Percentiles rank a stretch among this genome's conserved stretches.
These are phyloP conservation scores for Hartigia nigra DNA, from an alignment of 2,888 invertebrate genomes.

Conservation along the genomic window DNA sequence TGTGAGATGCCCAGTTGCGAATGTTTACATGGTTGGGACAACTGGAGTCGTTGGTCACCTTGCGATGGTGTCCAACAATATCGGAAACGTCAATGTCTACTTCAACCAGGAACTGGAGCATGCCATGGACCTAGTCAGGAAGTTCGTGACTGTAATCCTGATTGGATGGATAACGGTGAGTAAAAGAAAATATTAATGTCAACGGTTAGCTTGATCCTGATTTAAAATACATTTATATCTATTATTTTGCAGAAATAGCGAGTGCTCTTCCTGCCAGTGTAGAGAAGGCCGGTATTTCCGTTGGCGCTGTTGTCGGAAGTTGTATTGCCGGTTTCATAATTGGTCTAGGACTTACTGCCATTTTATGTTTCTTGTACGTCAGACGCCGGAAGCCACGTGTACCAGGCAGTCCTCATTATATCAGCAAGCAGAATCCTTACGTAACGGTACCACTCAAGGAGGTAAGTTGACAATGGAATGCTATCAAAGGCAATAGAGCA, in stretches of 20 bases:
- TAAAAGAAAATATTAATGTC: constrained; percentile 11
- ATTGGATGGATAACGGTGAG: constrained; percentile 58
- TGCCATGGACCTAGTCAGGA: constrained; percentile 79
- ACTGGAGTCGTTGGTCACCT: constrained; percentile 79
- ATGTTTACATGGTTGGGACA: constrained; percentile 79
- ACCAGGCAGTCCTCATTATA: constrained; percentile 84
- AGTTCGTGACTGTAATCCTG: constrained; percentile 72
- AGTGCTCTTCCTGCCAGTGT: constrained; percentile 46
- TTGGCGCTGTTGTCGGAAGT: constrained; percentile 67
- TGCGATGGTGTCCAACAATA: constrained; percentile 76
- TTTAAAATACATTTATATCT: no score
- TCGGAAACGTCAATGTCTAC: constrained; percentile 75
- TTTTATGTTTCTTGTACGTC: constrained; percentile 67
- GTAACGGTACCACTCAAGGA: constrained; percentile 86
- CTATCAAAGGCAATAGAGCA: not conserved
- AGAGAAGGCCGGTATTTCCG: constrained; percentile 64
- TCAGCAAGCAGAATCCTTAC: constrained; percentile 86
- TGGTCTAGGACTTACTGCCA: constrained; percentile 63
- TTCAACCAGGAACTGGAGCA: constrained; percentile 69
- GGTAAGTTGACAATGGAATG: constrained; percentile 65
- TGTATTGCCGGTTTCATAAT: constrained; percentile 66
- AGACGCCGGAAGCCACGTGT: constrained; percentile 70
- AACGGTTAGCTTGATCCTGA: not conserved
- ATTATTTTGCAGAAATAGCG: constrained; percentile 38
- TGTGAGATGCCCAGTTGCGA: constrained; percentile 79